These are phyloP conservation scores for Chelonus formosanus DNA, from an alignment of 2,888 invertebrate species.

Conservation along the genomic window DNA sequence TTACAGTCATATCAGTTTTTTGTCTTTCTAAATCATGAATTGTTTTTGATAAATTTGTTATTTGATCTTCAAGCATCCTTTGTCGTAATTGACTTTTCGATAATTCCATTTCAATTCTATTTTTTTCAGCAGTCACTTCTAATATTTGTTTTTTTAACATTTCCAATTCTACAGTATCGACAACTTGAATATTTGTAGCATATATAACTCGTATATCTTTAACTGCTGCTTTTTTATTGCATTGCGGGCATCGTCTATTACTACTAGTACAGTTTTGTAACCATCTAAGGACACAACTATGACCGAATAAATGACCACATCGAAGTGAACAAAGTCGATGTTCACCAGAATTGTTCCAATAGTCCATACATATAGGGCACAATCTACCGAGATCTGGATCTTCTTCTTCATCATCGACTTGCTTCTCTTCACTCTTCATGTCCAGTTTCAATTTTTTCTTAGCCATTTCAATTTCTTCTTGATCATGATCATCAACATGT, in stretches of 20 bases:
- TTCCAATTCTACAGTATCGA: conserved; percentile 83
- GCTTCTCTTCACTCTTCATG: conserved; percentile 3
- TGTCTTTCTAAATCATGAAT: conserved; percentile 52
- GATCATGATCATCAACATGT: conserved; percentile 1
- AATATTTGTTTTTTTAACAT: conserved; percentile 62
- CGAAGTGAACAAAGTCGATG: conserved; percentile 87
- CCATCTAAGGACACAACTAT: conserved; percentile 82
- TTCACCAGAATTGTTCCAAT: conserved; percentile 85
- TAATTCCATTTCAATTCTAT: conserved; percentile 72
- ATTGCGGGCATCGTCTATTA: conserved; percentile 84
- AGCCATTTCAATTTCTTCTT: conserved; percentile 16
- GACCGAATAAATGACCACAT: conserved; percentile 94
- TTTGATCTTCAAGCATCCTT: conserved; percentile 62
- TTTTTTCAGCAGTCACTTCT: conserved; percentile 68
- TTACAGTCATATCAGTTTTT: conserved; percentile 38
- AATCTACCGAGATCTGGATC: conserved; percentile 42
- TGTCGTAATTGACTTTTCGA: conserved; percentile 65
- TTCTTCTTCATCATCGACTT: conserved; percentile 26
- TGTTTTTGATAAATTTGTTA: conserved; percentile 52
- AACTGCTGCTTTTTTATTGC: conserved; percentile 77
- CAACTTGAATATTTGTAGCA: conserved; percentile 77
- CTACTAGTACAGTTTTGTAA: conserved; percentile 67
- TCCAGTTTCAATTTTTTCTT: conserved; percentile 19
- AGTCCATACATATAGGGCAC: conserved; percentile 90
- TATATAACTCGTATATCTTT: conserved; percentile 82